A percentile compares a stretch with the other conserved stretches of the same genome.
Conservation (phyloP, 2,113 vertebrate genomes). For the Silurus meridionalis region DNA sequence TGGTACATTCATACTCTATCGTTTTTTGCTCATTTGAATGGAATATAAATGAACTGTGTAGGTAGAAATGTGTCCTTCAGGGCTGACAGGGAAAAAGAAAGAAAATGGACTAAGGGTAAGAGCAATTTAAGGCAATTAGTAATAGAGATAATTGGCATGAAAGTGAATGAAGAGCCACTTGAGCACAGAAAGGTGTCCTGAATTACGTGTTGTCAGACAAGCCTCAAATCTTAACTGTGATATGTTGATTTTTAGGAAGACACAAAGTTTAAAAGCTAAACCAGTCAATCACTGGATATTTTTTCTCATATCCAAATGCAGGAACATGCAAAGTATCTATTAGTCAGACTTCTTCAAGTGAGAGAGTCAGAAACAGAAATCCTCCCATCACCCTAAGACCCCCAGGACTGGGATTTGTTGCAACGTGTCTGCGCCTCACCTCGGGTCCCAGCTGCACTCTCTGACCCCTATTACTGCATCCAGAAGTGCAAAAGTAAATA, state of each 20-base stretch:
- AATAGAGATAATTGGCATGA: constrained; percentile 23
- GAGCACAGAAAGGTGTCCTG: background rate
- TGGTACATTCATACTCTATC: background rate
- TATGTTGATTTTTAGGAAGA: background rate
- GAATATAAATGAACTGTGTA: constrained; percentile 19
- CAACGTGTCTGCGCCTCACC: constrained; percentile 9
- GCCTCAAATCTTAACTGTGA: background rate
- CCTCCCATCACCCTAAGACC: constrained; percentile 5
- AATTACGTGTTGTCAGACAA: background rate
- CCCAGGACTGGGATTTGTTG: constrained; percentile 30
- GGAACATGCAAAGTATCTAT: constrained; percentile 17
- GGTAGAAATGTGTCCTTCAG: constrained; percentile 10
- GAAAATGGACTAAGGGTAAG: constrained; percentile 21
- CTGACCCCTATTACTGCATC: constrained; percentile 43
- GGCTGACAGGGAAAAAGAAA: constrained; percentile 11
- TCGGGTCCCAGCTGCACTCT: constrained; percentile 41
- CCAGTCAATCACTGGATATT: background rate
- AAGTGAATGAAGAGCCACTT: constrained; percentile 16
- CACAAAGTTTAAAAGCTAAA: background rate
- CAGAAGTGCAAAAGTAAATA: constrained; percentile 60
- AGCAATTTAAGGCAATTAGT: constrained; percentile 25
- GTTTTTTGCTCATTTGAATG: constrained; percentile 16
- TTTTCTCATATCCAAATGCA: background rate
- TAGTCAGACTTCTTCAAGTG: constrained; percentile 22
- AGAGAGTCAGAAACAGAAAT: constrained; percentile 13